Evolutionary conservation across 2,888 invertebrate genomes (phyloP).

Genomic region (Aspidapion aeneum): DNA sequence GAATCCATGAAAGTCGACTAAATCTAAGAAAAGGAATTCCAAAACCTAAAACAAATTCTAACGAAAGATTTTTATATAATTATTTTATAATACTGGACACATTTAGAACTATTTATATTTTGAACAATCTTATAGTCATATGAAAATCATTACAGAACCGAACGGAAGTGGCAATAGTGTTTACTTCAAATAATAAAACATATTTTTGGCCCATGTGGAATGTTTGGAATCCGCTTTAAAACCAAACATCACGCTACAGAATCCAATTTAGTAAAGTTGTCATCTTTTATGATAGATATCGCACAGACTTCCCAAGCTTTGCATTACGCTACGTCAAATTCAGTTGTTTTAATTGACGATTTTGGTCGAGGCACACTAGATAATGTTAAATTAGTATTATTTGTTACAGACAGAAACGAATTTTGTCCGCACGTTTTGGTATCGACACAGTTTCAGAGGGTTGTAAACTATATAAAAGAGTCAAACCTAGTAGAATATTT

Average conservation of each 20-base stretch:
- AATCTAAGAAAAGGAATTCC: too few relatives aligned
- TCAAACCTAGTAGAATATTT: slow-evolving; percentile 44
- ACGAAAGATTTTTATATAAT: too few relatives aligned
- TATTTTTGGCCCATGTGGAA: slow-evolving; percentile 85
- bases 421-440: slow-evolving; percentile 71
- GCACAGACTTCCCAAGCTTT: slow-evolving; percentile 72
- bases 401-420: slow-evolving; percentile 55
- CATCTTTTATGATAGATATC: slow-evolving; percentile 82
- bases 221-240: slow-evolving; percentile 80
- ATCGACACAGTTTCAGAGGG: slow-evolving; percentile 73
- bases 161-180: slow-evolving; percentile 92
- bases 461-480: slow-evolving; percentile 57
- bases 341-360: slow-evolving; percentile 83
- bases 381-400: slow-evolving; percentile 70
- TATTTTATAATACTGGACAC: too few relatives aligned
- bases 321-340: slow-evolving; percentile 58
- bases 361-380: slow-evolving; percentile 83
- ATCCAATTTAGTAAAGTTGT: slow-evolving; percentile 73
- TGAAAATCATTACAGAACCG: slow-evolving; percentile 80
- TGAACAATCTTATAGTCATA: slow-evolving; percentile 51
- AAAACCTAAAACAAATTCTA: too few relatives aligned
- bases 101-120: slow-evolving; percentile 68
- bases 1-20: too few relatives aligned
- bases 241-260: slow-evolving; percentile 73
- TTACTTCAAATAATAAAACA: slow-evolving; percentile 83